phyloP scores from a whole-genome alignment of 2,888 invertebrate genomes.

The Silvanus unidentatus region DNA sequence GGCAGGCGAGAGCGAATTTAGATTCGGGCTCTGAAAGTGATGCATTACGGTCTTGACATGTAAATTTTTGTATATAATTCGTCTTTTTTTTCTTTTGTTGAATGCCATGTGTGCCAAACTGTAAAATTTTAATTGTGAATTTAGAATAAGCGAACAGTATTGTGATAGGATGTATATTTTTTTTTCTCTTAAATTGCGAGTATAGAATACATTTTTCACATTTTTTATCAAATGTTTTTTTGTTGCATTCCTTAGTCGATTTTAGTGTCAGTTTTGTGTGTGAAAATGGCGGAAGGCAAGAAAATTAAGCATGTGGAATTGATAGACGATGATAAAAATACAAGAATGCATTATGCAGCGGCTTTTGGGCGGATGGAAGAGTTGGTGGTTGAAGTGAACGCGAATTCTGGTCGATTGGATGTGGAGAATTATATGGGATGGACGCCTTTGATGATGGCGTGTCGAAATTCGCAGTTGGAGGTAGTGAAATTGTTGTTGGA shows the following conservation, averaged over 20 bases:
- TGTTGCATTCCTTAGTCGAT: too few relatives aligned
- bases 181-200: neutral
- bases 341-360: conserved; percentile 35
- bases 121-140: too few relatives aligned
- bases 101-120: too few relatives aligned
- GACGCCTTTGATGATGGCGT: conserved; percentile 45
- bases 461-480: conserved; percentile 33
- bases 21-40: conserved; percentile 50
- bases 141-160: conserved; percentile 12
- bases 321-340: conserved; percentile 39
- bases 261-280: too few relatives aligned
- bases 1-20: conserved; percentile 68
- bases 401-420: conserved; percentile 30
- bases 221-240: neutral
- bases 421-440: conserved; percentile 40
- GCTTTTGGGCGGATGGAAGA: conserved; percentile 29
- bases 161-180: conserved; percentile 21
- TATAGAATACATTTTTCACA: neutral
- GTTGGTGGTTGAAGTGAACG: conserved; percentile 22
- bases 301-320: conserved; percentile 7
- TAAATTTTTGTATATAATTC: neutral
- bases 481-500: conserved; percentile 33
- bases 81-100: too few relatives aligned
- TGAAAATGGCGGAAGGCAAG: too few relatives aligned
- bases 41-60: neutral